phyloP scores from a whole-genome alignment of 2,888 invertebrate genomes.

The Microplitis deprimator region DNA sequence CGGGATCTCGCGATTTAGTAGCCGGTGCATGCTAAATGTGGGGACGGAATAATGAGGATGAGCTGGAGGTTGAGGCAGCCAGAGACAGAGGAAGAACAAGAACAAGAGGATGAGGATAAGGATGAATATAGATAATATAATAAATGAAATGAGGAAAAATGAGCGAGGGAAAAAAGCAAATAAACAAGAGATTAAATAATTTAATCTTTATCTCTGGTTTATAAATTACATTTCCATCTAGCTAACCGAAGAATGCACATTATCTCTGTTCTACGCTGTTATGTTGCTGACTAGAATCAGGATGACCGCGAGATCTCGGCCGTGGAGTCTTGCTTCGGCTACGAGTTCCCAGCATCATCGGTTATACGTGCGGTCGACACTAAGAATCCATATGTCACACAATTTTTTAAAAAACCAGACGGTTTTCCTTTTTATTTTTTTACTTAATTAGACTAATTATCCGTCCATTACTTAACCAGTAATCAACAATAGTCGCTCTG shows the following conservation, averaged over 20 bases:
- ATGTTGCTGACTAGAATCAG: constrained; percentile 14
- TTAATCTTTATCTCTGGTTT: constrained; percentile 19
- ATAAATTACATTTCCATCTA: constrained; percentile 29
- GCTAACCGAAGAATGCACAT: constrained; percentile 26
- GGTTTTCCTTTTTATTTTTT: too few species aligned
- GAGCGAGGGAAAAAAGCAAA: constrained; percentile 1
- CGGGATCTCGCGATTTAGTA: not conserved
- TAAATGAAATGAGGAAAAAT: constrained; percentile 13
- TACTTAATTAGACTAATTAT: too few species aligned
- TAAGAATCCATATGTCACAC: not conserved
- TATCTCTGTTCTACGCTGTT: constrained; percentile 8
- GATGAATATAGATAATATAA: not conserved
- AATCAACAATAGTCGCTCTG: too few species aligned
- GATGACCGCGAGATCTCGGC: constrained; percentile 29
- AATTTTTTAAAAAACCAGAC: not conserved
- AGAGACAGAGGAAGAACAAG: too few species aligned
- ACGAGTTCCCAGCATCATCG: constrained; percentile 2
- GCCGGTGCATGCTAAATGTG: not conserved
- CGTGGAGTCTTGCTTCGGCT: constrained; percentile 8
- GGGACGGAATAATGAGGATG: not conserved
- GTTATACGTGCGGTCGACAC: constrained; percentile 1
- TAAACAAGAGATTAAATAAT: constrained; percentile 20
- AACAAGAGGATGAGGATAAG: not conserved
- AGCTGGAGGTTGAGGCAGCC: not conserved
- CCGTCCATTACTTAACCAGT: too few species aligned